A percentile compares a stretch with the other conserved stretches of the same genome.
These are phyloP conservation scores for Congeria kusceri DNA, from an alignment of 2,888 invertebrate species.

Conservation along the genomic window DNA sequence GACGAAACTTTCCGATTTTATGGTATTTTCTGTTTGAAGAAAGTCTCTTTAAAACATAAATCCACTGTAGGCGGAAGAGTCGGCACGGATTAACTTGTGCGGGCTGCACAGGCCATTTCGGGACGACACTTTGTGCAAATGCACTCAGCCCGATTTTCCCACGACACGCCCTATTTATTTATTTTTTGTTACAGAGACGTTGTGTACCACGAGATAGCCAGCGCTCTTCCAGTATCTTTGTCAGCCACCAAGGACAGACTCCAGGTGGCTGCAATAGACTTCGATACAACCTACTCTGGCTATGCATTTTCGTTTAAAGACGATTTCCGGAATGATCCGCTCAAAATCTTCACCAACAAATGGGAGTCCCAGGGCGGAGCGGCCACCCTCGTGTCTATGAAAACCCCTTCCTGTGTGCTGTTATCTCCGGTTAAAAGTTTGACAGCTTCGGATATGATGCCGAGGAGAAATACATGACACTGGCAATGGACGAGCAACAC, in stretches of 20 bases:
- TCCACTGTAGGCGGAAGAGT: no score
- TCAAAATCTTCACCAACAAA: constrained; percentile 40
- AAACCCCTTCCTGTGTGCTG: constrained; percentile 43
- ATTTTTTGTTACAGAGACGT: no score
- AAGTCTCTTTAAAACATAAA: no score
- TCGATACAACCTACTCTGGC: constrained; percentile 45
- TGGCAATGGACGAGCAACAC: constrained; percentile 45
- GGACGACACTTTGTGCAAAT: no score
- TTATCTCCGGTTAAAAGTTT: constrained; percentile 35
- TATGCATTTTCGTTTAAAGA: constrained; percentile 49
- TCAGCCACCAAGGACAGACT: neutral
- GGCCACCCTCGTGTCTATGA: constrained; percentile 32
- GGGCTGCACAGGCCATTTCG: no score
- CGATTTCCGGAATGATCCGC: constrained; percentile 41
- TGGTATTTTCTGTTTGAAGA: no score
- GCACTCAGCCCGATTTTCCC: no score
- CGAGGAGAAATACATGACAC: constrained; percentile 40
- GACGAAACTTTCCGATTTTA: no score
- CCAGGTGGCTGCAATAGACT: constrained; percentile 2
- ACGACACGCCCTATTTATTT: no score
- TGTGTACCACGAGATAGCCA: no score
- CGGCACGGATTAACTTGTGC: no score
- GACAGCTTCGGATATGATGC: constrained; percentile 53
- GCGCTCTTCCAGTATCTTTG: no score
- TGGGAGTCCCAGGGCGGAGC: constrained; percentile 32